Evolutionary conservation across 2,113 vertebrate species (phyloP).

Genomic region (Plectropomus leopardus): DNA sequence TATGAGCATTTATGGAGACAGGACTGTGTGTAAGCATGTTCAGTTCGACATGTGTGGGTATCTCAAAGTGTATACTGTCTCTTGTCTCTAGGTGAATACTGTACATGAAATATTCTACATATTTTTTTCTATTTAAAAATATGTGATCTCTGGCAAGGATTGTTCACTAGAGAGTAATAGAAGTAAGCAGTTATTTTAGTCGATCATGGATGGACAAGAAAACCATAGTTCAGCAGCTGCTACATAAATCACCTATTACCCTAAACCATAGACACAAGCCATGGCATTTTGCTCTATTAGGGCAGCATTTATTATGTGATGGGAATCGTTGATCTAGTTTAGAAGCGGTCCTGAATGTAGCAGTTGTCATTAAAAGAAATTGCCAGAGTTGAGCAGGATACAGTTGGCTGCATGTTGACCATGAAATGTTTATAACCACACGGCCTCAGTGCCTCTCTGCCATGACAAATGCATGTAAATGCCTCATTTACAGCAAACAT

Average conservation of each 20-base stretch:
- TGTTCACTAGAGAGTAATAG: too few species aligned
- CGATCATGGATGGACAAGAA: background rate
- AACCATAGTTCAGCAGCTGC: background rate
- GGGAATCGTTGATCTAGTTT: background rate
- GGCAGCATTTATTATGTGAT: background rate
- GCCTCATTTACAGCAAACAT: conserved; percentile 22
- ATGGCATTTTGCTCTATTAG: background rate
- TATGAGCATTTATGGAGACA: too few species aligned
- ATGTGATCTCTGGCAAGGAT: too few species aligned
- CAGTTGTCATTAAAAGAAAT: background rate
- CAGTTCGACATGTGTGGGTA: too few species aligned
- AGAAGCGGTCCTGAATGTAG: background rate
- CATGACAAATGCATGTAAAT: conserved; percentile 36
- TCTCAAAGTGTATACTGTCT: too few species aligned
- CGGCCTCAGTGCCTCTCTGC: background rate
- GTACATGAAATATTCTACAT: too few species aligned
- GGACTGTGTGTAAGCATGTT: too few species aligned
- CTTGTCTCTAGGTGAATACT: too few species aligned
- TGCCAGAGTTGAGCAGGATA: background rate
- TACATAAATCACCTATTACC: background rate
- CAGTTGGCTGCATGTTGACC: background rate
- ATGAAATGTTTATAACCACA: background rate
- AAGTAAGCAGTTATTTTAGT: too few species aligned
- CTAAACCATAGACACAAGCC: background rate
- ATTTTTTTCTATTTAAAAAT: too few species aligned